These are phyloP conservation scores for Eunapius fragilis DNA, from an alignment of 37 sponge, comb jelly and placozoan genomes.

Conservation along the genomic window DNA sequence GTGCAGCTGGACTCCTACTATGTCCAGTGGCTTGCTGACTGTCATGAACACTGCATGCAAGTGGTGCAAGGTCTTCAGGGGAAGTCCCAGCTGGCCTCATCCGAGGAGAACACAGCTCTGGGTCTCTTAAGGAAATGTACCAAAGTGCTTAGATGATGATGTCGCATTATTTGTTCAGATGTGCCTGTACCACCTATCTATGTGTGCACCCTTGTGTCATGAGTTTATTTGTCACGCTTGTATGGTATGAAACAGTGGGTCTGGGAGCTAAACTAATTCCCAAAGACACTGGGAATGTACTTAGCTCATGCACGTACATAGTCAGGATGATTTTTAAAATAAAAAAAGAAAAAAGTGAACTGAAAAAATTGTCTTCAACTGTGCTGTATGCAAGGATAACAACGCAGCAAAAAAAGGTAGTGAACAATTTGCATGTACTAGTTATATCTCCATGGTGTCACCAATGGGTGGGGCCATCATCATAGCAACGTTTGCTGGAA, in stretches of 20 bases:
- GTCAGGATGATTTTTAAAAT: too few species aligned
- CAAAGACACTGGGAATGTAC: too few species aligned
- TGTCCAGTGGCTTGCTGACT: neutral
- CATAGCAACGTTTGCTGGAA: neutral
- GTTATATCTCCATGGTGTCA: neutral
- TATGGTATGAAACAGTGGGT: too few species aligned
- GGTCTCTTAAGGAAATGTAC: neutral
- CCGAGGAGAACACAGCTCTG: conserved; percentile 6
- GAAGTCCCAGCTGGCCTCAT: neutral
- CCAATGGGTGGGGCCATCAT: neutral
- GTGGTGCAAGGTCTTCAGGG: neutral
- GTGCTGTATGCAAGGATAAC: too few species aligned
- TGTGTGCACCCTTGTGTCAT: neutral
- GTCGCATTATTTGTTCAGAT: neutral
- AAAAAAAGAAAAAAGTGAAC: too few species aligned
- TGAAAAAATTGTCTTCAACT: too few species aligned
- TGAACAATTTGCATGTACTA: neutral
- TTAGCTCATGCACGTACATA: too few species aligned
- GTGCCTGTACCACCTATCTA: neutral
- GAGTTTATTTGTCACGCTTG: too few species aligned
- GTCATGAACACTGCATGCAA: neutral
- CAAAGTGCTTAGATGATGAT: neutral
- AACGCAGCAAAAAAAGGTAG: too few species aligned
- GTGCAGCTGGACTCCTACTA: neutral
- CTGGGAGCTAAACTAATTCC: too few species aligned